Conservation (phyloP, 1,140 invertebrate genomes). For the Melanaphis sacchari region DNA sequence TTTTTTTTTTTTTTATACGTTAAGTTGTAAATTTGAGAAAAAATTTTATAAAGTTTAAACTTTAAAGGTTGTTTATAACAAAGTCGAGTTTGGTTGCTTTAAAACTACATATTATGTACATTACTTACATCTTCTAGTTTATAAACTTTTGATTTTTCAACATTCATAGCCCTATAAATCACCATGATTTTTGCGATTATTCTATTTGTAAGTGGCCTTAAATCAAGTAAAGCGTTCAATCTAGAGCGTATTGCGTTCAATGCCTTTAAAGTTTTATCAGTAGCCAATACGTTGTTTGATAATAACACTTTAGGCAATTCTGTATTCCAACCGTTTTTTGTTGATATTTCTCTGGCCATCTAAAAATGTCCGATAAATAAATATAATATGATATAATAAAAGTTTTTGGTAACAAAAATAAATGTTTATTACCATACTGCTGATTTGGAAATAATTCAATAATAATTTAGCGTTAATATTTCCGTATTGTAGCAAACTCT, state of each 20-base stretch:
- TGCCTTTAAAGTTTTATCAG: neutral
- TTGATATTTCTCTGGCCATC: neutral
- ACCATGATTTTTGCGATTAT: neutral
- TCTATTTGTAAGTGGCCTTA: neutral
- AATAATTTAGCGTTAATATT: conserved; percentile 11
- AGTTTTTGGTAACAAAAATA: neutral
- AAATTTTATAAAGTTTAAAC: neutral
- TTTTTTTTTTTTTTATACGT: no score
- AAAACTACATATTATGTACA: neutral
- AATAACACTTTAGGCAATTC: neutral
- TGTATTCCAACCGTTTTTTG: neutral
- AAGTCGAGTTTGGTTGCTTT: neutral
- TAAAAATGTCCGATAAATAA: neutral
- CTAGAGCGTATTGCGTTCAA: conserved; percentile 28
- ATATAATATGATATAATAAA: neutral
- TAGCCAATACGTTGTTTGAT: neutral
- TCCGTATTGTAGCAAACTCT: neutral
- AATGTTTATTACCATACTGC: neutral
- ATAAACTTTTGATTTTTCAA: neutral
- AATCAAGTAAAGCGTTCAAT: neutral
- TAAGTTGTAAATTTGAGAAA: neutral
- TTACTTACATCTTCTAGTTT: conserved; percentile 1
- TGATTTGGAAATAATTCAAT: neutral
- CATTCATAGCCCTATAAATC: neutral
- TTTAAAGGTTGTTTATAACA: no score